Evolutionary conservation across 2,797 vertebrate genomes (phyloP), one percentile per base, ranked within the genome.

Genomic region (Phylloscopus collybita): DNA sequence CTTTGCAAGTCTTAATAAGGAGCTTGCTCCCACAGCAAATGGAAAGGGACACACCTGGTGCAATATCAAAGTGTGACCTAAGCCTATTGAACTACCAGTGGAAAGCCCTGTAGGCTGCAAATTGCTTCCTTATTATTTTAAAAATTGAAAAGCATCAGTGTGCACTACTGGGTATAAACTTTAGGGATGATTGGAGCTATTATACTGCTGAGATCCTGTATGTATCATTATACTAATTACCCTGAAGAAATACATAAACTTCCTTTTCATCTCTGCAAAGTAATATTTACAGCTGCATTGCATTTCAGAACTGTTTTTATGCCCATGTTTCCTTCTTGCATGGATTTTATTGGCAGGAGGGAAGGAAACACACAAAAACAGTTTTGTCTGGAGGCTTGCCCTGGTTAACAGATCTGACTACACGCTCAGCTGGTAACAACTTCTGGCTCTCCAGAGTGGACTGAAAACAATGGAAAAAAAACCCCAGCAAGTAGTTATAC

Each of bases 381-480:
- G 91, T 79, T 95, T 86, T 96, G 91, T 84, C 95, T 95, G 91
- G 89, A 96, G 80, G 76, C 53, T 30, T 88, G 92, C 85, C 38
- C 25, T 38, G 30, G 60, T 92, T 93, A 95, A 76, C 45, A 56
- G 86, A 96, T 86, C 76, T 10, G 15, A 86, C 90, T 91, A 86
- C 73, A 74, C 6, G 10, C 60, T 86, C 88, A 82, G 80, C 60
- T 88, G 85, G 91, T 93, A 94, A 95, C 66, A 94, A 84, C 85
- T 80, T 92, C 80, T 94, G 95, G 91, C 76, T 91, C 76, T 93
- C 83, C 67, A 86, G 70, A 4, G 30, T 15, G 56, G 70, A 81
- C 3, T 73, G 92, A 81, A 93, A 95, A 96, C 93, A 93, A 91
- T 66, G 89, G 83, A 16, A 81, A 90, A 90, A 86, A 88, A 88